These are phyloP conservation scores for Marasmarcha lunaedactyla DNA, from an alignment of 2,888 invertebrate genomes.

Conservation along the genomic window DNA sequence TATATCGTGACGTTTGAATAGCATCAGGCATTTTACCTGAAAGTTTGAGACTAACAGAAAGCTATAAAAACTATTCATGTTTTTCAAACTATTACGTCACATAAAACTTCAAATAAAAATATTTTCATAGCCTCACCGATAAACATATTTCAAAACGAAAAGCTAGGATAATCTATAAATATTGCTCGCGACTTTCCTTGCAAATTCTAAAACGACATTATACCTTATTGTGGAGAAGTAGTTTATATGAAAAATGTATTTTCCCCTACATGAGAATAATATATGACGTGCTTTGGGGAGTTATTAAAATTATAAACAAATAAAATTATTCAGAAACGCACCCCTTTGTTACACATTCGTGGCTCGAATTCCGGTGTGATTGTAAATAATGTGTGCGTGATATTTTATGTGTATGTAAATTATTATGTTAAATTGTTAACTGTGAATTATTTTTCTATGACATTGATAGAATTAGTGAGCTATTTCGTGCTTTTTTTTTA, in stretches of 20 bases:
- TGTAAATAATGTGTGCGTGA: conserved; percentile 17
- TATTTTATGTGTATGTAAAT: no score
- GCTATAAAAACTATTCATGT: no score
- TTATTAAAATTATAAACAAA: conserved; percentile 70
- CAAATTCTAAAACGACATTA: conserved; percentile 64
- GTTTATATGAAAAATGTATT: conserved; percentile 54
- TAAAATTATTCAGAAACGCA: conserved; percentile 58
- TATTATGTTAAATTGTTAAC: no score
- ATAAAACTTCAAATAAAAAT: no score
- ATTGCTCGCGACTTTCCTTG: conserved; percentile 42
- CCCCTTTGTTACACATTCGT: conserved; percentile 32
- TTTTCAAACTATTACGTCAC: no score
- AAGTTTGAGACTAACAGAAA: no score
- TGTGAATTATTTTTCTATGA: no score
- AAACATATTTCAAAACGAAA: conserved; percentile 50
- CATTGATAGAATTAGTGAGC: no score
- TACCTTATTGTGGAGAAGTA: conserved; percentile 43
- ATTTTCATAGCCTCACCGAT: conserved; percentile 5
- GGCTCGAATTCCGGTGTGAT: conserved; percentile 36
- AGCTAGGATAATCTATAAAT: conserved; percentile 65
- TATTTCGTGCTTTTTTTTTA: no score
- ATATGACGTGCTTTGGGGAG: conserved; percentile 41
- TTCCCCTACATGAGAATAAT: conserved; percentile 34
- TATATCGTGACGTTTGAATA: no score
- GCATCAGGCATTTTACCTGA: no score